phyloP scores from a whole-genome alignment of 2,797 vertebrate genomes.

The Vultur gryphus region DNA sequence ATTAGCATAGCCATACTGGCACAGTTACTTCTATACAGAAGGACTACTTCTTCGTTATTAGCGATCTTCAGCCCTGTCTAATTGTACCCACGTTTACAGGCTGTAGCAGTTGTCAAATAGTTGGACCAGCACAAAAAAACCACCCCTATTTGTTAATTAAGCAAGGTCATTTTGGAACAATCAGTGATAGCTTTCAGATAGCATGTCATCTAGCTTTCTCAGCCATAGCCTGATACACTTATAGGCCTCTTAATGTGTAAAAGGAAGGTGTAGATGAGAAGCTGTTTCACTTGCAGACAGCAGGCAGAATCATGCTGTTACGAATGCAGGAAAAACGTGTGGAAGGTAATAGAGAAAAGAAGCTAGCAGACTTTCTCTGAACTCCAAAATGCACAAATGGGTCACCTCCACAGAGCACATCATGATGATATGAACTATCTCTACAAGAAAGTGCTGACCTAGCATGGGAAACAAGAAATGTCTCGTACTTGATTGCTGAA shows the following conservation, averaged over 20 bases:
- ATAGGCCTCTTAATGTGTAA: not conserved
- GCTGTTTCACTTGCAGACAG: not conserved
- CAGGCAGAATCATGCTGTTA: not conserved
- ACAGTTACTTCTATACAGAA: not conserved
- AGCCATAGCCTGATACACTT: not conserved
- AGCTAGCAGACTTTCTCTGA: not conserved
- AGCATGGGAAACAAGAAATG: constrained; percentile 6
- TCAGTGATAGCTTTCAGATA: not conserved
- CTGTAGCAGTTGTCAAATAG: not conserved
- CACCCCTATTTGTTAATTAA: not conserved
- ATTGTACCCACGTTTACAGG: not conserved
- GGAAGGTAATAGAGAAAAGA: not conserved
- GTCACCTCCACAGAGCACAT: not conserved
- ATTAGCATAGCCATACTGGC: not conserved
- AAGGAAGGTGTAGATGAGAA: not conserved
- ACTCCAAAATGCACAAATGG: not conserved
- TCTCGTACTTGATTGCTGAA: not conserved
- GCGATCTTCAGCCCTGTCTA: not conserved
- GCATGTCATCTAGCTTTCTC: not conserved
- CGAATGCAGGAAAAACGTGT: not conserved
- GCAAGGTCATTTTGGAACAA: not conserved
- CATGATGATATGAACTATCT: not conserved
- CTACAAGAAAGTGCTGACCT: not conserved
- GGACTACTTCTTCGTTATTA: not conserved
- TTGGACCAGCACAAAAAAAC: not conserved